phyloP scores from a whole-genome alignment of 2,888 invertebrate genomes.

The Tachina lurida region DNA sequence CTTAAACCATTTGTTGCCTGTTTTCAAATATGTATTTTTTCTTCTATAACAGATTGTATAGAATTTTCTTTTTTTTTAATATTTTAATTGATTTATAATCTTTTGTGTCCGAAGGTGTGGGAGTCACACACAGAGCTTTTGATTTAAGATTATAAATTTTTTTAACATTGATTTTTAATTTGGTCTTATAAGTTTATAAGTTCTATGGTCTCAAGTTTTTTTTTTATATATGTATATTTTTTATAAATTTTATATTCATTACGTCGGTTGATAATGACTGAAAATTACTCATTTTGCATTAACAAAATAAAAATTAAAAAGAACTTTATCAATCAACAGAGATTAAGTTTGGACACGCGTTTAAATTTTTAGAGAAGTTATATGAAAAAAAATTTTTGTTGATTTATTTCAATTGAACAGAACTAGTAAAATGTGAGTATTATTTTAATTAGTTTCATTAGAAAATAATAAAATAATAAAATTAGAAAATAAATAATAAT shows the following conservation, averaged over 20 bases:
- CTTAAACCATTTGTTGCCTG: neutral
- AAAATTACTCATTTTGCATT: neutral
- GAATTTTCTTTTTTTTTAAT: neutral
- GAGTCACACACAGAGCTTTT: constrained; percentile 14
- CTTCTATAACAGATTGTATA: neutral
- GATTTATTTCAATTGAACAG: neutral
- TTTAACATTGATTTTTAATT: constrained; percentile 5
- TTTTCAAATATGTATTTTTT: neutral
- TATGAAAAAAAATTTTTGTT: neutral
- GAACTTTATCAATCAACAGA: neutral
- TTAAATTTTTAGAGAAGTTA: neutral
- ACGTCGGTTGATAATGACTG: neutral
- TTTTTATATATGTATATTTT: neutral
- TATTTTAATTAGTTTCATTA: too few relatives aligned
- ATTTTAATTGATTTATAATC: constrained; percentile 49
- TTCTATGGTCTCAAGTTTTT: neutral
- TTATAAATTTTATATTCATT: neutral
- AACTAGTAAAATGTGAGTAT: too few relatives aligned
- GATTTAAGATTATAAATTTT: constrained; percentile 11
- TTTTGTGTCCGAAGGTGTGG: constrained; percentile 2
- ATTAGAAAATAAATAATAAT: too few relatives aligned
- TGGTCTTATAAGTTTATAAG: neutral
- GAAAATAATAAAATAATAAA: too few relatives aligned
- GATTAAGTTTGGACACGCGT: neutral
- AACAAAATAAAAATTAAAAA: neutral